Percentiles rank a stretch among this genome's conserved stretches.
phyloP scores from a whole-genome alignment of 2,888 invertebrate genomes.

The Ischnura elegans region DNA sequence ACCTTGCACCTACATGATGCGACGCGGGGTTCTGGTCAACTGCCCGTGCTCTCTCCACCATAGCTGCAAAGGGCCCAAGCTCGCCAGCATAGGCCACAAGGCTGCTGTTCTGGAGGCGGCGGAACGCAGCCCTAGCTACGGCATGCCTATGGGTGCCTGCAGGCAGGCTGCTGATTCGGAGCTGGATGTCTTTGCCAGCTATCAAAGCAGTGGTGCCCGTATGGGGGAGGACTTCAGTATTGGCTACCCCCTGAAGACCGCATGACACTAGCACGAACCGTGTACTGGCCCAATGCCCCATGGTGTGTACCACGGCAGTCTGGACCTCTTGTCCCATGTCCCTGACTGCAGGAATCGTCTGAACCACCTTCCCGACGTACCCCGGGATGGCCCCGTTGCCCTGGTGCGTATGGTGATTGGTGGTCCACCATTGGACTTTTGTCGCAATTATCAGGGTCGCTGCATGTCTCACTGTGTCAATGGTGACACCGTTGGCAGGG shows the following conservation, averaged over 20 bases:
- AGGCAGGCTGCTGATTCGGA: not conserved
- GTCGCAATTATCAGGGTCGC: too few relatives aligned
- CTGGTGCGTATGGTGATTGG: too few relatives aligned
- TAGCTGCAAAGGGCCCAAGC: too few relatives aligned
- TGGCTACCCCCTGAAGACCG: not conserved
- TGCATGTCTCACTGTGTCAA: too few relatives aligned
- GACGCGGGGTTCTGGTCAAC: too few relatives aligned
- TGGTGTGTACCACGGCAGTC: not conserved
- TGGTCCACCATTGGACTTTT: too few relatives aligned
- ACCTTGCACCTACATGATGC: too few relatives aligned
- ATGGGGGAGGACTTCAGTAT: not conserved
- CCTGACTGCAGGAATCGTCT: not conserved
- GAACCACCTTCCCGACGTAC: not conserved
- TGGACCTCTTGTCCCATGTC: not conserved
- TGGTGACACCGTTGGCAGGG: too few relatives aligned
- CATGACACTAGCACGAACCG: not conserved
- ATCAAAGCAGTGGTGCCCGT: too few relatives aligned
- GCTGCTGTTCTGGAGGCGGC: too few relatives aligned
- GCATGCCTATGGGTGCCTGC: slow-evolving; percentile 12
- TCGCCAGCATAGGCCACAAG: too few relatives aligned
- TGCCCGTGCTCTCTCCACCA: too few relatives aligned
- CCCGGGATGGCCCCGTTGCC: not conserved
- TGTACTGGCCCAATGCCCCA: not conserved
- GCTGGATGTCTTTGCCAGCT: not conserved
- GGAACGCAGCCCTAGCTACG: not conserved